These are phyloP conservation scores for Myotis lucifugus DNA, from an alignment of 2,113 vertebrate species.

Conservation along the genomic window DNA sequence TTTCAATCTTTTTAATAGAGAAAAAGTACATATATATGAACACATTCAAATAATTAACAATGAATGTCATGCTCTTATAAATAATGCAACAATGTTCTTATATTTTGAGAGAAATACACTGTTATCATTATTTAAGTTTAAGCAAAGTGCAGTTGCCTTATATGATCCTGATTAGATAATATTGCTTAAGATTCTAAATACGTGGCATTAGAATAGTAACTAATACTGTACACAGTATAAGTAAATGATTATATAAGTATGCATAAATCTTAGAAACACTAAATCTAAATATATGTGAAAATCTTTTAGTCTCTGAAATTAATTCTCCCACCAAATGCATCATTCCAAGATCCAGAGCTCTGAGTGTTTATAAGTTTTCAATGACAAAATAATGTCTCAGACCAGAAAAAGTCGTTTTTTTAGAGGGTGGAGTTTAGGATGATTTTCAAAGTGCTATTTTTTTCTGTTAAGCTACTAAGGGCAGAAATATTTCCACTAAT, in stretches of 20 bases:
- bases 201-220: not conserved
- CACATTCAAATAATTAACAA: not conserved
- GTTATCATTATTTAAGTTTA: not conserved
- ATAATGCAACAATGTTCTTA: not conserved
- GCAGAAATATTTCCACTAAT: not conserved
- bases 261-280: not conserved
- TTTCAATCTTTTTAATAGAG: not conserved
- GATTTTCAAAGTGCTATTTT: not conserved
- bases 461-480: not conserved
- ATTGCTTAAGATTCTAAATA: conserved; percentile 23
- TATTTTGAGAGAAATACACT: not conserved
- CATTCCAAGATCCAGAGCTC: not conserved
- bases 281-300: not conserved
- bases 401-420: not conserved
- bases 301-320: not conserved
- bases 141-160: not conserved
- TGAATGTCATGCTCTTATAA: not conserved
- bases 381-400: not conserved
- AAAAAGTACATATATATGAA: not conserved
- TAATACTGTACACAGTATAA: not conserved
- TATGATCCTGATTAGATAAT: not conserved
- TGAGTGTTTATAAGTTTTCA: not conserved
- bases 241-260: not conserved
- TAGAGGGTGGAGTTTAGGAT: not conserved
- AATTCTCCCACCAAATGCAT: not conserved